Evolutionary conservation across 2,113 vertebrate species (phyloP).

Genomic region (Gobius niger): DNA sequence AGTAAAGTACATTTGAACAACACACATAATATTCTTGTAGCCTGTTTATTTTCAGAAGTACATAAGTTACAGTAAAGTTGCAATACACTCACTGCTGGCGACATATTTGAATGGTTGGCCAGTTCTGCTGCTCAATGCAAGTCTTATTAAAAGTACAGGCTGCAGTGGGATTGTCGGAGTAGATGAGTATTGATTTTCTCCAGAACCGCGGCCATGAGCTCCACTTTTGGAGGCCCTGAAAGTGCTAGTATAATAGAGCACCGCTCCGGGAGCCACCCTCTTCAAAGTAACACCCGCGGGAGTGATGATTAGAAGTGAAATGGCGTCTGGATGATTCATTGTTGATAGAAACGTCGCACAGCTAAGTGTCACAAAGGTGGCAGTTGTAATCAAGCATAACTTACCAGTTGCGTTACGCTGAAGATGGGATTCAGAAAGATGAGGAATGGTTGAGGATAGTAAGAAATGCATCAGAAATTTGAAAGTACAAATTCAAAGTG

Average conservation of each 20-base stretch:
- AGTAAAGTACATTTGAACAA: too few species aligned
- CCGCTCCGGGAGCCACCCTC: not conserved
- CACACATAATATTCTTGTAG: too few species aligned
- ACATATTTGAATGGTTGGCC: not conserved
- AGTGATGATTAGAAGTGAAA: conserved; percentile 3
- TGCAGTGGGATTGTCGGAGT: conserved; percentile 1
- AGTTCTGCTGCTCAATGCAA: not conserved
- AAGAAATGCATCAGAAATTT: too few species aligned
- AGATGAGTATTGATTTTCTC: conserved; percentile 9
- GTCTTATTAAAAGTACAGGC: conserved; percentile 3
- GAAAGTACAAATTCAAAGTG: not conserved
- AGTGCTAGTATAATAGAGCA: not conserved
- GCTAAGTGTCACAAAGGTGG: not conserved
- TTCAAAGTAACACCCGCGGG: not conserved
- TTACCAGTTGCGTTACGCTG: not conserved
- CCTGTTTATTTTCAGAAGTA: too few species aligned
- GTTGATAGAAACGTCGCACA: not conserved
- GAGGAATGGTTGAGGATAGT: not conserved
- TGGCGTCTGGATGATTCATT: not conserved
- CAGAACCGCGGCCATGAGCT: not conserved
- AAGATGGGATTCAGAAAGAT: not conserved
- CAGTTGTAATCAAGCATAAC: not conserved
- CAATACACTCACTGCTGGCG: not conserved
- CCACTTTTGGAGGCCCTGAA: not conserved
- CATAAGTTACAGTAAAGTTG: too few species aligned